Evolutionary conservation across 1,140 invertebrate species (phyloP).

Genomic region (Cherax quadricarinatus): DNA sequence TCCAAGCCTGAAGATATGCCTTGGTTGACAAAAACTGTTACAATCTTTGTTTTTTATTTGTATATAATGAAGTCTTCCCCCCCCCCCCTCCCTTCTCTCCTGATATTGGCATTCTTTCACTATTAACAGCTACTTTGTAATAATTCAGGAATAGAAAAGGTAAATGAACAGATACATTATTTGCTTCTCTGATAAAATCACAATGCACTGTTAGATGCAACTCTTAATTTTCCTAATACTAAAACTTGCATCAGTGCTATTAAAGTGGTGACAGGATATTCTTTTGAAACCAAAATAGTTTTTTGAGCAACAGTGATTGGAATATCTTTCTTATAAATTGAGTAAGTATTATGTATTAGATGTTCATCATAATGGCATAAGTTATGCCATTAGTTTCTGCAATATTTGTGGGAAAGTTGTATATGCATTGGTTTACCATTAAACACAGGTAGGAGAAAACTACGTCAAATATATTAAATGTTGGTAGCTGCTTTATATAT

Average conservation of each 20-base stretch:
- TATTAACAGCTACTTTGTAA: neutral
- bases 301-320: neutral
- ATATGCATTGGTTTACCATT: constrained; percentile 2
- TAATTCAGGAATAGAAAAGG: neutral
- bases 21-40: neutral
- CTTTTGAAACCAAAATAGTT: neutral
- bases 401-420: constrained; percentile 11
- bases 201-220: neutral
- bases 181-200: neutral
- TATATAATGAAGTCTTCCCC: too few relatives aligned
- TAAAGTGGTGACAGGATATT: neutral
- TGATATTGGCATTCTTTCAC: neutral
- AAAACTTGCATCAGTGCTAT: neutral
- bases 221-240: neutral
- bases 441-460: neutral
- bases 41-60: neutral
- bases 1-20: neutral
- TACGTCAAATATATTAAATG: neutral
- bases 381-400: neutral
- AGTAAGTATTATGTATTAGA: neutral
- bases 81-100: neutral
- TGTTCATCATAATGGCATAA: neutral
- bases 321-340: neutral
- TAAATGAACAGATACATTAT: neutral
- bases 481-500: neutral